Percentiles rank a stretch among this genome's conserved stretches.
phyloP scores from a whole-genome alignment of 2,888 invertebrate species.

The Cantharis rufa region DNA sequence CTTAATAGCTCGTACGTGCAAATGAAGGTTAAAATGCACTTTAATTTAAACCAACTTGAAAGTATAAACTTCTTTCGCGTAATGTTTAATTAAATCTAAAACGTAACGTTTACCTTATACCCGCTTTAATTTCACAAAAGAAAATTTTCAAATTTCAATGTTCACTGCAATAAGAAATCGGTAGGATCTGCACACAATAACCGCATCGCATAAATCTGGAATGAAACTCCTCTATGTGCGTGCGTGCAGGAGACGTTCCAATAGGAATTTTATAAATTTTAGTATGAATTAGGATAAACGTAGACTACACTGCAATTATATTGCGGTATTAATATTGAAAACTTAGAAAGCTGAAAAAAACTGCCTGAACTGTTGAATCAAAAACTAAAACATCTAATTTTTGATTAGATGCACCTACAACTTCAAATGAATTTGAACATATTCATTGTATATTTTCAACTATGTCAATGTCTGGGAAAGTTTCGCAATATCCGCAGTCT shows the following conservation, averaged over 20 bases:
- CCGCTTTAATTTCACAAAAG: not conserved
- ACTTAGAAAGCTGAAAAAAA: too few species aligned
- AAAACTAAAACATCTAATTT: too few species aligned
- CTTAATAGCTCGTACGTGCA: not conserved
- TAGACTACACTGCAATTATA: too few species aligned
- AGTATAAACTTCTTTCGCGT: not conserved
- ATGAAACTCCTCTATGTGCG: not conserved
- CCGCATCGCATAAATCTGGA: not conserved
- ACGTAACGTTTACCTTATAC: not conserved
- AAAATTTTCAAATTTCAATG: not conserved
- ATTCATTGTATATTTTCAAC: too few species aligned
- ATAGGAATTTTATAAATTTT: not conserved
- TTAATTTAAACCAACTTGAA: not conserved
- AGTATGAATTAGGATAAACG: not conserved
- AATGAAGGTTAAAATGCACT: not conserved
- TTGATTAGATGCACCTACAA: too few species aligned
- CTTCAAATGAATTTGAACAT: too few species aligned
- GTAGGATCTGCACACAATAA: not conserved
- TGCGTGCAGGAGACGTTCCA: not conserved
- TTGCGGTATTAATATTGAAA: too few species aligned
- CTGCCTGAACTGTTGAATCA: too few species aligned
- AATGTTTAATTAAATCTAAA: not conserved
- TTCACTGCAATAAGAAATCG: not conserved
- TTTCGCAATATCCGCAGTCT: too few species aligned
- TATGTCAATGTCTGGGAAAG: too few species aligned